Evolutionary conservation across 2,113 vertebrate species (phyloP).

Genomic region (Apodemus sylvaticus): DNA sequence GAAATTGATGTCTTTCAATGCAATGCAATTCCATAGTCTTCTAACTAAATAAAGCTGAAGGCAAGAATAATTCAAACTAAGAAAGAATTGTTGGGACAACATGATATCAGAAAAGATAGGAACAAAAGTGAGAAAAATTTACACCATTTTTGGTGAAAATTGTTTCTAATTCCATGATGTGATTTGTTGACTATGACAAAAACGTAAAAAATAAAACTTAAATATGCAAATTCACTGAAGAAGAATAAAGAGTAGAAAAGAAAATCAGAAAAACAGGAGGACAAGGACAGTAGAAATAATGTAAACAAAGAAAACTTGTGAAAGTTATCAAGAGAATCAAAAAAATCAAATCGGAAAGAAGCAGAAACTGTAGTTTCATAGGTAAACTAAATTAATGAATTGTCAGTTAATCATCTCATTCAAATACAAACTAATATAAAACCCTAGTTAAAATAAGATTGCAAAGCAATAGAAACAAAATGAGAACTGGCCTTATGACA

Average conservation of each 20-base stretch:
- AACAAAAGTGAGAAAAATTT: not conserved
- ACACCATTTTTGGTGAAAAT: not conserved
- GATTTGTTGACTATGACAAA: not conserved
- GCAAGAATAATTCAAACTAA: not conserved
- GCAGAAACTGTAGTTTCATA: not conserved
- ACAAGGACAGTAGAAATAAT: not conserved
- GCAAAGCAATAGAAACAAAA: conserved; percentile 31
- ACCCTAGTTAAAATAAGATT: conserved; percentile 42
- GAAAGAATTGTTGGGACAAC: not conserved
- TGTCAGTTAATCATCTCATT: conserved; percentile 32
- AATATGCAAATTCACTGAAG: not conserved
- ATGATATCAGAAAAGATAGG: not conserved
- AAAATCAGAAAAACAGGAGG: not conserved
- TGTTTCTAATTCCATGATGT: not conserved
- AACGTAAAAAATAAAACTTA: not conserved
- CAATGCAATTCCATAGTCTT: not conserved
- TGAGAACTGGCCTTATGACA: not conserved
- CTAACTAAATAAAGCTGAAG: not conserved
- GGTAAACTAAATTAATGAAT: not conserved
- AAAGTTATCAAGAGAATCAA: not conserved
- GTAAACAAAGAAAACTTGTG: not conserved
- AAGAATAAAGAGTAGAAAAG: not conserved
- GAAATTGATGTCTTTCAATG: not conserved
- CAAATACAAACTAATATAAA: conserved; percentile 50
- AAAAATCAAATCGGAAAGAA: not conserved